Evolutionary conservation across 2,888 invertebrate species (phyloP), one percentile per base, ranked within the genome.

Genomic region (Mechanitis mazaeus): DNA sequence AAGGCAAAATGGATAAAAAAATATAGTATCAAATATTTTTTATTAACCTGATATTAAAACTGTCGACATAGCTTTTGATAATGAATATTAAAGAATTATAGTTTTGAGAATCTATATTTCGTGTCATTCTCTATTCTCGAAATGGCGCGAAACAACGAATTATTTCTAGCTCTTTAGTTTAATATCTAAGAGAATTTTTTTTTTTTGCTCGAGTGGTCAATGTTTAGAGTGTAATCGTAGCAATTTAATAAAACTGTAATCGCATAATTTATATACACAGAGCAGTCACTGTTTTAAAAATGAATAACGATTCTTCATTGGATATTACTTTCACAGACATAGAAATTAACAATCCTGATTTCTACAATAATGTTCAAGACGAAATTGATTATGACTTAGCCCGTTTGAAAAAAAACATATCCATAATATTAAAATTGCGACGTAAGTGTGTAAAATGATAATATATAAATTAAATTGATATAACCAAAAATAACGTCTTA

Each of bases 331-430:
- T 66, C 31, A 63, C 71, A 28, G 45, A 72, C n/a, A 77, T 82
- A 53, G 83, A 85, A 69, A 63, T 79, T 0, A 83, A 81, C 59
- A 73, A 70, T 70, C 70, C 75, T 42, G 74, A 80, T 2, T 86
- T 85, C 69, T 79, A 81, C 56, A 72, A 75, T 38, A 69, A 68
- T 60, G 59, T 81, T 11, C 76, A 80, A 66, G 69, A 73, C 59
- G 79, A 79, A 74, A 79, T 80, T 42, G 80, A 83, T 57, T 68
- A 65, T 2, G 76, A 84, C 61, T 64, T 77, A 64, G 79, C 83
- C 1, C 69, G 75, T 45, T 64, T 84, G 61, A 82, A 81, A 67
- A 83, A 78, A 66, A 75, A 68, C 58, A 59, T 83, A 3, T 73
- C 76, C 61, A 71, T 79, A 33, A 58, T 79, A 12, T 72, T 71